Conservation (phyloP, 2,113 vertebrate genomes). For the Philantomba maxwellii region DNA sequence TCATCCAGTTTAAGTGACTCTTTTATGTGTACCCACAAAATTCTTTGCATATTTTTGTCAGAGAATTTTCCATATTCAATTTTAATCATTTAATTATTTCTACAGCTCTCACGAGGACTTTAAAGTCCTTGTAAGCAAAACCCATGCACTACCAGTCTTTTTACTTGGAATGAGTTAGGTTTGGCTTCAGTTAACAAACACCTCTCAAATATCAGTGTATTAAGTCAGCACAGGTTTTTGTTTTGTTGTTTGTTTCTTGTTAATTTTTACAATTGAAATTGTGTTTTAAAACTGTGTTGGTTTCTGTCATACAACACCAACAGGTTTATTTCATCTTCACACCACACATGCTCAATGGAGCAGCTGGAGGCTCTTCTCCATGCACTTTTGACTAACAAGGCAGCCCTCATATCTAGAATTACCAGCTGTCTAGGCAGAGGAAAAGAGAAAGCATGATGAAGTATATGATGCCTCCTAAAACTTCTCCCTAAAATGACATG, state of each 20-base stretch:
- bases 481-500: not conserved
- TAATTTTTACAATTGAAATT: not conserved
- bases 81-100: not conserved
- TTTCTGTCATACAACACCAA: not conserved
- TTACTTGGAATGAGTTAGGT: not conserved
- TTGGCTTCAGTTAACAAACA: not conserved
- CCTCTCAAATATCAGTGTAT: not conserved
- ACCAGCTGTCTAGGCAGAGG: not conserved
- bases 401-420: not conserved
- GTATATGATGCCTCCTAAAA: not conserved
- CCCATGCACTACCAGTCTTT: not conserved
- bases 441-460: not conserved
- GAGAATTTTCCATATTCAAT: not conserved
- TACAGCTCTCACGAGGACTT: not conserved
- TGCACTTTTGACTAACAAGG: not conserved
- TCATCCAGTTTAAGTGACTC: not conserved
- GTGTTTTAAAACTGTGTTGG: not conserved
- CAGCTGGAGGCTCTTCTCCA: not conserved
- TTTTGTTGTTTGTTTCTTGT: not conserved
- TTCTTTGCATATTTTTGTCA: not conserved
- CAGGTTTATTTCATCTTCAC: not conserved
- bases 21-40: not conserved
- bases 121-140: not conserved
- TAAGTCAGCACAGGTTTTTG: not conserved
- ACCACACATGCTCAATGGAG: rapidly evolving